Evolutionary conservation across 2,113 vertebrate species (phyloP).

Genomic region (Rostratula benghalensis): DNA sequence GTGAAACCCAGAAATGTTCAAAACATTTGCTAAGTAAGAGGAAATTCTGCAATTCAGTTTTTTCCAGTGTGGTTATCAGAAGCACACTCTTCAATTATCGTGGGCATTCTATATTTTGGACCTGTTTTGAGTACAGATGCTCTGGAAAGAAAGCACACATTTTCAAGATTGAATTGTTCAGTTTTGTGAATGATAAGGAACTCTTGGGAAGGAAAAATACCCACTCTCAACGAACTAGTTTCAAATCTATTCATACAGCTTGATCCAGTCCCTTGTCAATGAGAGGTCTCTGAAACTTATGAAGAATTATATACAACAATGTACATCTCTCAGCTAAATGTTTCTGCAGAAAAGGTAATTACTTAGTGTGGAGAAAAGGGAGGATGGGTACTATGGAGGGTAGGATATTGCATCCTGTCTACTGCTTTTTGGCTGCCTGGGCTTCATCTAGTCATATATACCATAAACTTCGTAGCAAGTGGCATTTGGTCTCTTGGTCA

Average conservation of each 20-base stretch:
- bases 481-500: neutral
- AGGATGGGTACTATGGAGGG: neutral
- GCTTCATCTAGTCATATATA: fast-evolving
- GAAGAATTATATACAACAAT: neutral
- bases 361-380: neutral
- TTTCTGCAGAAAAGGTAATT: neutral
- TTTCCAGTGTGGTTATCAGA: neutral
- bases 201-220: neutral
- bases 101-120: neutral
- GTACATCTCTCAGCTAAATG: neutral
- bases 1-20: neutral
- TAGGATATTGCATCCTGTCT: neutral
- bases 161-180: neutral
- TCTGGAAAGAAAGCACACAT: neutral
- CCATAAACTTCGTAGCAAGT: neutral
- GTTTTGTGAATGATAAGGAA: neutral
- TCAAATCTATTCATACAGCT: neutral
- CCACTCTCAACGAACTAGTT: neutral
- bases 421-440: neutral
- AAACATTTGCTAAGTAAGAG: neutral
- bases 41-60: neutral
- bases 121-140: neutral
- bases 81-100: neutral
- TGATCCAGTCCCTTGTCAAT: neutral
- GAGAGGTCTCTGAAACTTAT: neutral